Evolutionary conservation across 2,113 vertebrate genomes (phyloP).

Genomic region (Salvelinus namaycush): DNA sequence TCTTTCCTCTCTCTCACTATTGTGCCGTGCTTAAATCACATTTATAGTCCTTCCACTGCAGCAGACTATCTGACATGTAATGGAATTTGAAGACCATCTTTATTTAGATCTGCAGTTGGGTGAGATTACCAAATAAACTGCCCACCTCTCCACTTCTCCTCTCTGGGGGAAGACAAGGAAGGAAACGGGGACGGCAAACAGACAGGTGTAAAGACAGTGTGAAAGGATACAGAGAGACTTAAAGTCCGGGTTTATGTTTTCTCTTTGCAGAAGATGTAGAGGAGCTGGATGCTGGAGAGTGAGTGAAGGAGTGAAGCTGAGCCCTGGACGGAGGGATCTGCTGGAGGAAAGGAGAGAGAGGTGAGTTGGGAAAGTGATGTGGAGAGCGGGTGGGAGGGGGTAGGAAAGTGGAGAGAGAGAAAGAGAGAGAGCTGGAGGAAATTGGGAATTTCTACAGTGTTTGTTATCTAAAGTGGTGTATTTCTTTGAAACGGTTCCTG

Average conservation of each 20-base stretch:
- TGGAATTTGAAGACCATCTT: slow-evolving; percentile 59
- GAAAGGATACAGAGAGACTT: slow-evolving; percentile 50
- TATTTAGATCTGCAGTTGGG: slow-evolving; percentile 43
- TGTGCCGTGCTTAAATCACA: slow-evolving; percentile 17
- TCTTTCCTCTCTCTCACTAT: background rate
- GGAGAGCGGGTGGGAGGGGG: background rate
- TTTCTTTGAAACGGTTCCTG: background rate
- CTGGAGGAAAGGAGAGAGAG: background rate
- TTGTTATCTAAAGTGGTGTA: background rate
- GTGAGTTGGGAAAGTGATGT: background rate
- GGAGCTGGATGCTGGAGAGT: slow-evolving; percentile 37
- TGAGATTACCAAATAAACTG: slow-evolving; percentile 58
- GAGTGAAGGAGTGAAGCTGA: slow-evolving; percentile 32
- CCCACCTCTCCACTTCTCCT: slow-evolving; percentile 53
- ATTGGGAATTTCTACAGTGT: background rate
- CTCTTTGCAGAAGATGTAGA: slow-evolving; percentile 53
- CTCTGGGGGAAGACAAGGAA: slow-evolving; percentile 36
- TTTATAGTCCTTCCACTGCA: slow-evolving; percentile 33
- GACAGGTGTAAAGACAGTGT: background rate
- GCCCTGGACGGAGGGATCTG: slow-evolving; percentile 29
- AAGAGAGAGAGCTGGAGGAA: background rate
- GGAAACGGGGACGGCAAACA: background rate
- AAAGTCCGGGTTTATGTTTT: slow-evolving; percentile 55
- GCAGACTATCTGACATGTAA: slow-evolving; percentile 58
- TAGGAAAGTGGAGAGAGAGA: background rate